phyloP scores from a whole-genome alignment of 2,113 vertebrate species.

The Nematolebias whitei region DNA sequence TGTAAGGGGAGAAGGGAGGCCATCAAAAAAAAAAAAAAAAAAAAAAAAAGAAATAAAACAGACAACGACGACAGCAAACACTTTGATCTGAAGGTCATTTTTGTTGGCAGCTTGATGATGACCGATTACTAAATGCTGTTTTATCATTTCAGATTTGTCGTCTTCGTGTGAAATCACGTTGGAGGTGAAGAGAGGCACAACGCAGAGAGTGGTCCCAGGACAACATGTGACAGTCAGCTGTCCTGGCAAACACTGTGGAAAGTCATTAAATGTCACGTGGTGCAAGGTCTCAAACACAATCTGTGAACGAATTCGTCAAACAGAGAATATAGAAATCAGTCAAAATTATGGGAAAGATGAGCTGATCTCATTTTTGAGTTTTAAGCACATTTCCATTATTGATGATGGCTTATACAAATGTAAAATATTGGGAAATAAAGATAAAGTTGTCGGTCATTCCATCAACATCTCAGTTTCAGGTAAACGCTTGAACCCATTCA shows the following conservation, averaged over 20 bases:
- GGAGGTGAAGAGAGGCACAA: neutral
- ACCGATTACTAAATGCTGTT: neutral
- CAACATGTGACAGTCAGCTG: slow-evolving; percentile 28
- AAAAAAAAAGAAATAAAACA: no score
- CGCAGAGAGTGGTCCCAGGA: neutral
- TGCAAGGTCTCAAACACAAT: slow-evolving; percentile 5
- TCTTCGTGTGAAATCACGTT: slow-evolving; percentile 6
- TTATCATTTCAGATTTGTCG: neutral
- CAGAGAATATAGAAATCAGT: neutral
- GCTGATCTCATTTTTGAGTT: slow-evolving; percentile 37
- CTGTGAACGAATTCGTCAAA: neutral
- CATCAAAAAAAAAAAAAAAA: no score
- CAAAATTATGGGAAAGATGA: fast-evolving
- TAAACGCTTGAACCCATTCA: neutral
- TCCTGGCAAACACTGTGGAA: slow-evolving; percentile 36
- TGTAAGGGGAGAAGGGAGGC: no score
- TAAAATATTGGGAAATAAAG: neutral
- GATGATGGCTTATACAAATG: slow-evolving; percentile 45
- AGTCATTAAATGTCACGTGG: slow-evolving; percentile 28
- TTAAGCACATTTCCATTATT: slow-evolving; percentile 30
- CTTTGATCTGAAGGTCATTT: no score
- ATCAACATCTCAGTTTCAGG: slow-evolving; percentile 61
- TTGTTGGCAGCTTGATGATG: no score
- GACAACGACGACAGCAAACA: no score
- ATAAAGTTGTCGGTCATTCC: neutral